A percentile compares a stretch with the other conserved stretches of the same genome.
These are phyloP conservation scores for Sinosuthora webbiana DNA, from an alignment of 2,113 vertebrate species.

Conservation along the genomic window DNA sequence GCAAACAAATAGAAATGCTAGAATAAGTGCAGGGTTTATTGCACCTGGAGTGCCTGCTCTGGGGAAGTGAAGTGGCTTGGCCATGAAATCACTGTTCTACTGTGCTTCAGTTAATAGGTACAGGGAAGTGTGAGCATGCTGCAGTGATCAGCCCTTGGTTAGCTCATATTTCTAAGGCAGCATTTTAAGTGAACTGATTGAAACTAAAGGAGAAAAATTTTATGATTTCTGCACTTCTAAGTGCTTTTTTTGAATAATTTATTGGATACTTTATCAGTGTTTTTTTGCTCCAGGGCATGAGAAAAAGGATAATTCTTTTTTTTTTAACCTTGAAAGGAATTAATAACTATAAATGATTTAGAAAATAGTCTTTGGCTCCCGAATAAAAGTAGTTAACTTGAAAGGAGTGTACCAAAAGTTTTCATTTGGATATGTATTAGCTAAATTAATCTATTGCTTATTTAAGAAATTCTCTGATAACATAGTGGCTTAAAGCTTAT, in stretches of 20 bases:
- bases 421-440: not conserved
- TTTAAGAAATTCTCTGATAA: not conserved
- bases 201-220: not conserved
- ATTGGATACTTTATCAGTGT: not conserved
- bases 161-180: not conserved
- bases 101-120: not conserved
- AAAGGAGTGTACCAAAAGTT: not conserved
- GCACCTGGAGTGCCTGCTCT: not conserved
- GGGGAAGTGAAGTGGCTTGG: not conserved
- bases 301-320: not conserved
- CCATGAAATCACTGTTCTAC: not conserved
- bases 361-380: not conserved
- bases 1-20: not conserved
- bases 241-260: slow-evolving; percentile 10
- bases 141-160: not conserved
- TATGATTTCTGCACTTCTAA: not conserved
- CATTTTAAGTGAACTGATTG: not conserved
- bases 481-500: not conserved
- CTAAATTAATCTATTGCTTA: not conserved
- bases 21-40: not conserved
- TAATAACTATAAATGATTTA: not conserved
- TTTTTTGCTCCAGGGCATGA: not conserved
- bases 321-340: not conserved
- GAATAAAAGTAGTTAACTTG: not conserved
- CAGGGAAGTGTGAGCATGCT: not conserved